Evolutionary conservation across 2,888 invertebrate genomes (phyloP).

Genomic region (Drosophila mettleri): DNA sequence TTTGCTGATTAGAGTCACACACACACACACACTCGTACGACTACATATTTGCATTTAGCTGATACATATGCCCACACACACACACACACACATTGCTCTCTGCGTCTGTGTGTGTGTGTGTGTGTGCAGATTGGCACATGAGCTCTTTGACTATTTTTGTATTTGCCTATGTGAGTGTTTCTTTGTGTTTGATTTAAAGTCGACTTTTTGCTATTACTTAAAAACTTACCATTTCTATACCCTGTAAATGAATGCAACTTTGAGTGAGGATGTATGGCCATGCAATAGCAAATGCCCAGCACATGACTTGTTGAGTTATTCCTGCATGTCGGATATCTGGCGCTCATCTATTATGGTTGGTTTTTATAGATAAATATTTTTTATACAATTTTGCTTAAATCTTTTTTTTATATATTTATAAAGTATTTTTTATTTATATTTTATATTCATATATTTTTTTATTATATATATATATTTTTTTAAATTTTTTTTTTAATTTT

Average conservation of each 20-base stretch:
- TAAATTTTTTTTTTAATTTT: no score
- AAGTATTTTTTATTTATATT: no score
- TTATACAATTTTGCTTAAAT: no score
- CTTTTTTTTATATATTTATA: no score
- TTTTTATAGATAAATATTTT: no score
- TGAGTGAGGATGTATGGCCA: background rate
- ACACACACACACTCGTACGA: slow-evolving; percentile 15
- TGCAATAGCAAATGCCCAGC: background rate
- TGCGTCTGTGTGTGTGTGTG: no score
- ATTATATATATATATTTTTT: no score
- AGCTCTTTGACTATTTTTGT: slow-evolving; percentile 28
- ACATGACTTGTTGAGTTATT: background rate
- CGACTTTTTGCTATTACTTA: slow-evolving; percentile 25
- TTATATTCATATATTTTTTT: no score
- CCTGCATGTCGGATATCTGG: no score
- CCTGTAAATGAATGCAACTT: background rate
- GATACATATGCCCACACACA: slow-evolving; percentile 11
- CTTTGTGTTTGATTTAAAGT: slow-evolving; percentile 28
- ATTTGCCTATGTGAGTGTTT: slow-evolving; percentile 17
- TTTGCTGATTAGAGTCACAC: slow-evolving; percentile 57
- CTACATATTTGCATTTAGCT: slow-evolving; percentile 7
- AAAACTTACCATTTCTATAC: background rate
- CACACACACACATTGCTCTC: background rate
- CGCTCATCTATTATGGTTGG: no score
- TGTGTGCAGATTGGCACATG: slow-evolving; percentile 35